phyloP scores from a whole-genome alignment of 2,888 invertebrate species.

The Cosmopolites sordidus region DNA sequence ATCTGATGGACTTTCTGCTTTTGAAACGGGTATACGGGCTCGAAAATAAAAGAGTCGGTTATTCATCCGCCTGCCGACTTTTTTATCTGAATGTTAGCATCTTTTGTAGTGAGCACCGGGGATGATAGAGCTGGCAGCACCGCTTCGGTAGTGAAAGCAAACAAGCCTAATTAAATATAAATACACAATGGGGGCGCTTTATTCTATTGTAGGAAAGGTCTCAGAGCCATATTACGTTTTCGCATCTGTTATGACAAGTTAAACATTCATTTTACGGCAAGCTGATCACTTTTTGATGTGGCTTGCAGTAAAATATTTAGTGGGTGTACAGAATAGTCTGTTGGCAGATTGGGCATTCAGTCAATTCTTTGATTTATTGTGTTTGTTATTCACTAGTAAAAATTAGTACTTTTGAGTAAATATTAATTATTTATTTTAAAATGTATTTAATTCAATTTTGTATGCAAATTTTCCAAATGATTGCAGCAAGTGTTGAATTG shows the following conservation, averaged over 20 bases:
- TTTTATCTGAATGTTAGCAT: slow-evolving; percentile 23
- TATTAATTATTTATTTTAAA: background rate
- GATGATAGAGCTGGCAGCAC: slow-evolving; percentile 3
- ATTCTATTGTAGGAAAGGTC: slow-evolving; percentile 37
- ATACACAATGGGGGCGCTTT: slow-evolving; percentile 39
- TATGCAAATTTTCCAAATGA: too few species aligned
- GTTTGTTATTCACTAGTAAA: background rate
- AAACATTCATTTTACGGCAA: slow-evolving; percentile 41
- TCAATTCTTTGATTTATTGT: background rate
- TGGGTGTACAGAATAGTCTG: background rate
- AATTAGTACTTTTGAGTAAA: background rate
- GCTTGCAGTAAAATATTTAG: slow-evolving; percentile 13
- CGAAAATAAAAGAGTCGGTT: slow-evolving; percentile 12
- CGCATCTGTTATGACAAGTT: slow-evolving; percentile 43
- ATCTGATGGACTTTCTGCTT: slow-evolving; percentile 19
- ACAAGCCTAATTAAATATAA: slow-evolving; percentile 41
- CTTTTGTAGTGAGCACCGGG: slow-evolving; percentile 21
- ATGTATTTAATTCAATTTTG: too few species aligned
- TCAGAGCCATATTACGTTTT: slow-evolving; percentile 35
- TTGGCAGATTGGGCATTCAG: background rate
- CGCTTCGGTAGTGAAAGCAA: slow-evolving; percentile 23
- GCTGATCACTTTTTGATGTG: slow-evolving; percentile 22
- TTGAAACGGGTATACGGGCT: slow-evolving; percentile 17
- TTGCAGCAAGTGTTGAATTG: too few species aligned
- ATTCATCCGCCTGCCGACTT: slow-evolving; percentile 7